phyloP scores from a whole-genome alignment of 2,113 vertebrate species.

The Bufo gargarizans region DNA sequence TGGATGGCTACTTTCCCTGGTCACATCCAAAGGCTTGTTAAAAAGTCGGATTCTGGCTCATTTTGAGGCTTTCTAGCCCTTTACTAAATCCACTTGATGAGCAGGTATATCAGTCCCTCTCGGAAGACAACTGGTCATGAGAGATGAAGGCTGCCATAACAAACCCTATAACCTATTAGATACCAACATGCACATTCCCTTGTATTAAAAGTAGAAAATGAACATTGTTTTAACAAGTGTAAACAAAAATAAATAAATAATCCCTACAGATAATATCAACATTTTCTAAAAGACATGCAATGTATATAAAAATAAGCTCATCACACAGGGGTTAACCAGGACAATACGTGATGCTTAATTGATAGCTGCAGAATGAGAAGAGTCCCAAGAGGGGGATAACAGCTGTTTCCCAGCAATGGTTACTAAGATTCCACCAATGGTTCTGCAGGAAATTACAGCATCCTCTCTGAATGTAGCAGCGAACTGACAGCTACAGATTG shows the following conservation, averaged over 20 bases:
- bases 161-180: background rate
- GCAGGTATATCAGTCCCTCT: background rate
- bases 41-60: too few relatives aligned
- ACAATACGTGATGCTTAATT: constrained; percentile 54
- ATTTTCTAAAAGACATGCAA: background rate
- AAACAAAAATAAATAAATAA: background rate
- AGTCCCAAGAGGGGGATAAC: constrained; percentile 57
- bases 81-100: too few relatives aligned
- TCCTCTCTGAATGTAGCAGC: background rate
- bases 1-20: too few relatives aligned
- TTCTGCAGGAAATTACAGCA: constrained; percentile 51
- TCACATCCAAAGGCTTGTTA: too few relatives aligned
- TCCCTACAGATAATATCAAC: background rate
- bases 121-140: background rate
- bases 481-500: constrained; percentile 10
- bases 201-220: background rate
- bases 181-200: background rate
- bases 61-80: too few relatives aligned
- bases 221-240: too few relatives aligned
- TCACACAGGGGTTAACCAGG: constrained; percentile 13
- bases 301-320: background rate
- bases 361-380: constrained; percentile 52
- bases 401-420: constrained; percentile 63
- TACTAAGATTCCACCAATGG: constrained; percentile 60
- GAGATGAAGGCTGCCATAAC: background rate